phyloP scores from a whole-genome alignment of 2,888 invertebrate species.

The Coremacera marginata region DNA sequence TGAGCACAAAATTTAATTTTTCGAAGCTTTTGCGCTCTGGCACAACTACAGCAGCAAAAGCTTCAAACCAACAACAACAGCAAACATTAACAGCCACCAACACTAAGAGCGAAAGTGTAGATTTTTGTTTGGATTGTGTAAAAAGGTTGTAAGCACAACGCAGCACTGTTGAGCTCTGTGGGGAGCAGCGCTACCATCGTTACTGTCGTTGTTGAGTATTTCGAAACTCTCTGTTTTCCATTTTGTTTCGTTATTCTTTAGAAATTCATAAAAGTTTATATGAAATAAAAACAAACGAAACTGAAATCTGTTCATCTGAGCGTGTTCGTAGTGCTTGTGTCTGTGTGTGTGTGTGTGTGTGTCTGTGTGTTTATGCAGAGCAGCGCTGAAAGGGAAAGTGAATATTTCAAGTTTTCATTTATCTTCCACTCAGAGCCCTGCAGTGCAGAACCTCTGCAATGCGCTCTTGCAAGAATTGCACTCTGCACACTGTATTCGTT shows the following conservation, averaged over 20 bases:
- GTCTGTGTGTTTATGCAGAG: background rate
- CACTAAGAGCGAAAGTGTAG: background rate
- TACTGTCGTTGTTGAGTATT: background rate
- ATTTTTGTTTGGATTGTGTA: slow-evolving; percentile 27
- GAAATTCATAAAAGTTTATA: slow-evolving; percentile 5
- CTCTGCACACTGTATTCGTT: background rate
- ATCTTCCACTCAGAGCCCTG: background rate
- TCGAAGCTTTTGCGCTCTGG: slow-evolving; percentile 27
- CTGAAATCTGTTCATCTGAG: background rate
- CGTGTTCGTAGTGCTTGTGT: background rate
- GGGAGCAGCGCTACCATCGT: background rate
- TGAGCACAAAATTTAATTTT: slow-evolving; percentile 11
- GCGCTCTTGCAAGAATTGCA: background rate
- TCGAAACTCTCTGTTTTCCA: slow-evolving; percentile 25
- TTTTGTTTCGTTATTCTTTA: slow-evolving; percentile 10
- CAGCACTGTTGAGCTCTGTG: background rate
- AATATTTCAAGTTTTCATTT: slow-evolving; percentile 53
- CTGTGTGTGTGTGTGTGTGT: background rate
- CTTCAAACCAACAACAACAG: background rate
- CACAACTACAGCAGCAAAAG: background rate
- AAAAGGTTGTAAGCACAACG: slow-evolving; percentile 13
- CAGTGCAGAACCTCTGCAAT: background rate
- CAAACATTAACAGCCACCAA: background rate
- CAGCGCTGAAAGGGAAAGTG: slow-evolving; percentile 66
- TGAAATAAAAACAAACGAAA: slow-evolving; percentile 1